phyloP scores from a whole-genome alignment of 1,140 invertebrate genomes.

The Thalassaphorura encarpata region DNA sequence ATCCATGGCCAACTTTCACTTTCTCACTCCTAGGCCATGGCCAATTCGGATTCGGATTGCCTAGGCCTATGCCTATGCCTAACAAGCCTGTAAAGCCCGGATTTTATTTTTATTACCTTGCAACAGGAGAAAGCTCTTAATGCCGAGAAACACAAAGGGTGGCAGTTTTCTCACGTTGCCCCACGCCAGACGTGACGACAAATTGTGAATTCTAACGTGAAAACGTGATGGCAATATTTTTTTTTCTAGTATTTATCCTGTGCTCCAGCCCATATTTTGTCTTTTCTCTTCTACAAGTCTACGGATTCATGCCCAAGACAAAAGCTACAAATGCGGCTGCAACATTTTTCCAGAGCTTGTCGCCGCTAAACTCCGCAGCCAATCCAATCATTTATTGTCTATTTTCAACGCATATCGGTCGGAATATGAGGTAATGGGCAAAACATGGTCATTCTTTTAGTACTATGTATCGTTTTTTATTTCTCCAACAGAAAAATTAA shows the following conservation, averaged over 20 bases:
- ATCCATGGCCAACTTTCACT: too few relatives aligned
- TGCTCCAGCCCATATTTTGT: slow-evolving; percentile 95
- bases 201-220: too few relatives aligned
- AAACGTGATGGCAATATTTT: slow-evolving; percentile 10
- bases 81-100: too few relatives aligned
- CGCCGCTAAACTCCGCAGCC: slow-evolving; percentile 84
- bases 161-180: too few relatives aligned
- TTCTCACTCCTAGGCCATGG: too few relatives aligned
- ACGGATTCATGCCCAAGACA: slow-evolving; percentile 65
- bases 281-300: slow-evolving; percentile 86
- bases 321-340: slow-evolving; percentile 72
- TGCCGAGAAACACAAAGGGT: too few relatives aligned
- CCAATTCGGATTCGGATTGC: too few relatives aligned
- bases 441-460: too few relatives aligned
- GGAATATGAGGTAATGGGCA: slow-evolving; percentile 76
- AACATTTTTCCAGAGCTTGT: slow-evolving; percentile 84
- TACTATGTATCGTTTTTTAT: background rate
- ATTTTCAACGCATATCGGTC: slow-evolving; percentile 80
- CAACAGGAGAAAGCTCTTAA: too few relatives aligned
- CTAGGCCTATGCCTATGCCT: too few relatives aligned
- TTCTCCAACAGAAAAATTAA: background rate
- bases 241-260: slow-evolving; percentile 70
- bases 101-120: too few relatives aligned
- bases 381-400: slow-evolving; percentile 93
- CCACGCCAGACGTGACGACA: too few relatives aligned